Evolutionary conservation across 2,113 vertebrate species (phyloP).

Genomic region (Nothobranchius furzeri): DNA sequence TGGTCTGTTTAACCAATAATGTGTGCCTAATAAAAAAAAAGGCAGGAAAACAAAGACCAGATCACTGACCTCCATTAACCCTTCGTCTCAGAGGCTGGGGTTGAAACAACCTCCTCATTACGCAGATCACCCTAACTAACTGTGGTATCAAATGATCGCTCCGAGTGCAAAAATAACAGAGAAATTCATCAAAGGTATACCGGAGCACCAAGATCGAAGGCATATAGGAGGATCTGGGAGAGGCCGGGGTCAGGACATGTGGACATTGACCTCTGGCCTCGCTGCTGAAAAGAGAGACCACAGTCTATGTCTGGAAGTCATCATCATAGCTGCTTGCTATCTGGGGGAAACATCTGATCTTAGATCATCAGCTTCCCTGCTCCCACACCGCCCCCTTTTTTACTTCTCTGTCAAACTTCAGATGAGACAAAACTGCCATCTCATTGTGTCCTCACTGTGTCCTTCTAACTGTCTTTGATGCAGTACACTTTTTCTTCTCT

Average conservation of each 20-base stretch:
- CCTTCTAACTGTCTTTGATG: constrained; percentile 57
- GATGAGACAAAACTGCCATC: constrained; percentile 52
- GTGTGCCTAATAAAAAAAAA: not conserved
- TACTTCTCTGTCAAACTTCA: constrained; percentile 3
- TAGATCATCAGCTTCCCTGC: constrained; percentile 39
- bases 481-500: constrained; percentile 44
- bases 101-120: not conserved
- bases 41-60: not conserved
- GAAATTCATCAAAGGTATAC: not conserved
- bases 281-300: constrained; percentile 9
- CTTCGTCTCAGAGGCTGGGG: not conserved
- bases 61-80: not conserved
- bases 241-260: constrained; percentile 33
- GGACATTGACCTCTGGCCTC: constrained; percentile 55
- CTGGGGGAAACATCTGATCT: constrained; percentile 74
- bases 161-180: not conserved
- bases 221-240: not conserved
- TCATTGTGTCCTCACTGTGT: constrained; percentile 42
- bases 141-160: not conserved
- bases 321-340: constrained; percentile 62
- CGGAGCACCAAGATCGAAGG: not conserved
- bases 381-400: constrained; percentile 7
- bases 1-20: not conserved
- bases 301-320: constrained; percentile 50
- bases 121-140: not conserved